Percentiles rank a stretch among this genome's conserved stretches.
Conservation (phyloP, 1,140 invertebrate species). For the Nephila pilipes region DNA sequence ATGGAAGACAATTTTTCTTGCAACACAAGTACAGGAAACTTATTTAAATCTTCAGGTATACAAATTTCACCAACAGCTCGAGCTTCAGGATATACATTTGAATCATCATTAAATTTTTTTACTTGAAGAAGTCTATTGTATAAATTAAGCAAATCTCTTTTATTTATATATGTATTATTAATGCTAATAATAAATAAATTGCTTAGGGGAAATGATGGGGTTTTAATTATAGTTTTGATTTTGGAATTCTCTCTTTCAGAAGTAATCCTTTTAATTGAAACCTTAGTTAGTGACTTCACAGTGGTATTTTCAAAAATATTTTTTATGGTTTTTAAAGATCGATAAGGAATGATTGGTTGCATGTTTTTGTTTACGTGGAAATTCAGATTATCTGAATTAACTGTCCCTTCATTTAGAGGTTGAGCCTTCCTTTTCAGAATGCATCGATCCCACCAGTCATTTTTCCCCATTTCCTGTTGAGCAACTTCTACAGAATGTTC, state of each 20-base stretch:
- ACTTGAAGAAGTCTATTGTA: neutral
- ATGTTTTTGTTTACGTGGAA: neutral
- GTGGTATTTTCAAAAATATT: constrained; percentile 11
- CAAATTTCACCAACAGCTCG: neutral
- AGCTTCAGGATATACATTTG: neutral
- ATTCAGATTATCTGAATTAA: neutral
- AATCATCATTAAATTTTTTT: neutral
- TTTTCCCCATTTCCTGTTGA: neutral
- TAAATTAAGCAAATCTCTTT: neutral
- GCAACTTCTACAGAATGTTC: constrained; percentile 15
- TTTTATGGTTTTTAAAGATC: constrained; percentile 52
- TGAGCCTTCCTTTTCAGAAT: neutral
- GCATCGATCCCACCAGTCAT: constrained; percentile 23
- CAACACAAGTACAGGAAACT: neutral
- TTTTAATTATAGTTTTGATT: neutral
- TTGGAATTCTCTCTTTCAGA: neutral
- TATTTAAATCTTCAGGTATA: neutral
- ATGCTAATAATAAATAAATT: neutral
- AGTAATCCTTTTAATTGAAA: neutral
- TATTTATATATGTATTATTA: neutral
- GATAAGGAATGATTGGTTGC: constrained; percentile 50
- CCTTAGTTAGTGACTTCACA: neutral
- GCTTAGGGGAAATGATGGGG: neutral
- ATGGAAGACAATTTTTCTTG: neutral
- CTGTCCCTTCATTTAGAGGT: neutral